Conservation (phyloP, 2,888 invertebrate species). For the Phoronis australis region DNA sequence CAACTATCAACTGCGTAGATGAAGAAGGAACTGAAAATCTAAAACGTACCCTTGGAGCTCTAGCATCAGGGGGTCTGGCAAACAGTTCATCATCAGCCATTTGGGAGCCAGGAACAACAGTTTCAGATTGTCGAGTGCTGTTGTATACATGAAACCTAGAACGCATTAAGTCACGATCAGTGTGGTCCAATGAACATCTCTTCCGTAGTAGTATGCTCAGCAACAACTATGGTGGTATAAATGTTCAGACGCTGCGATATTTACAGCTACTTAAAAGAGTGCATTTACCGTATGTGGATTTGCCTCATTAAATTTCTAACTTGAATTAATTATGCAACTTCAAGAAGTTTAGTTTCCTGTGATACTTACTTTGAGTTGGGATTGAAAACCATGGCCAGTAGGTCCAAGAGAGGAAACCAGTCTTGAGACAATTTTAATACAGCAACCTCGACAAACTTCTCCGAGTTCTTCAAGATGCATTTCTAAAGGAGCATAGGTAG, state of each 20-base stretch:
- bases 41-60: conserved; percentile 67
- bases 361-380: conserved; percentile 82
- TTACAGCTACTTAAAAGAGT: too few species aligned
- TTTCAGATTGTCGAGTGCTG: conserved; percentile 70
- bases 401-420: conserved; percentile 85
- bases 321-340: too few species aligned
- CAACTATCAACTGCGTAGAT: too few species aligned
- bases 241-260: too few species aligned
- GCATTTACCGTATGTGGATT: background rate
- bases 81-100: conserved; percentile 65
- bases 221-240: too few species aligned
- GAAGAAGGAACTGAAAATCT: too few species aligned
- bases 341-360: too few species aligned
- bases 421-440: conserved; percentile 83
- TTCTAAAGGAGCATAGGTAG: conserved; percentile 57
- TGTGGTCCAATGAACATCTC: too few species aligned
- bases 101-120: conserved; percentile 61
- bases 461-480: conserved; percentile 89
- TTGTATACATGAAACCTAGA: conserved; percentile 80
- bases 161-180: too few species aligned
- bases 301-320: background rate
- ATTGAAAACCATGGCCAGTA: conserved; percentile 89
- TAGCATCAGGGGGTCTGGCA: conserved; percentile 73
- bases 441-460: conserved; percentile 85
- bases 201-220: too few species aligned